Conservation (phyloP, 2,113 vertebrate genomes). For the Lepus americanus region DNA sequence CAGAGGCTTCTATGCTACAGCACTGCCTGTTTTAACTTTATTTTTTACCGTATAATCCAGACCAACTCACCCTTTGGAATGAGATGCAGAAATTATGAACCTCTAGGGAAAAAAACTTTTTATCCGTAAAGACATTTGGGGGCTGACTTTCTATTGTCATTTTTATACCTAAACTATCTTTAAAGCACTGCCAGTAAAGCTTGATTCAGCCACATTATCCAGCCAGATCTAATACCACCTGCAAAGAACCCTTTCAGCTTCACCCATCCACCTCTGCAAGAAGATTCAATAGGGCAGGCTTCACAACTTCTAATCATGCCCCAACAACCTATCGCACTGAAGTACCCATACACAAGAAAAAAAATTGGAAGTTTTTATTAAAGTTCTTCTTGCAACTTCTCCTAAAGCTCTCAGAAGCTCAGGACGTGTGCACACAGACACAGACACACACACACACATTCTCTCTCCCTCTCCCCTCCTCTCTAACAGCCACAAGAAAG, state of each 20-base stretch:
- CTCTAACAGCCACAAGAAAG: neutral
- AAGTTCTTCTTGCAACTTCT: neutral
- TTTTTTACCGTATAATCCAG: slow-evolving; percentile 25
- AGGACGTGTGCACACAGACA: neutral
- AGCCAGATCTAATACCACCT: neutral
- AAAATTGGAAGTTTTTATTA: neutral
- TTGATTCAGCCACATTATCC: slow-evolving; percentile 73
- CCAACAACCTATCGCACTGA: neutral
- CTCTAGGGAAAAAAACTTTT: slow-evolving; percentile 7
- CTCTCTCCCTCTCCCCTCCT: neutral
- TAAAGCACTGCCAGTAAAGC: slow-evolving; percentile 62
- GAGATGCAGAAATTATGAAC: neutral
- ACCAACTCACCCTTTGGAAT: neutral
- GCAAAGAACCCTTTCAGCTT: slow-evolving; percentile 1
- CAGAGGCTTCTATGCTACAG: too few species aligned
- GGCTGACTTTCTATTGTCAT: neutral
- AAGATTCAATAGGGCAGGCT: neutral
- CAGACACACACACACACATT: neutral
- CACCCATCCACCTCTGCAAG: neutral
- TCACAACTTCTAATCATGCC: rapidly evolving
- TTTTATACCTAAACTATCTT: slow-evolving; percentile 56
- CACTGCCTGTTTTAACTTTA: neutral
- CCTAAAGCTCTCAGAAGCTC: neutral
- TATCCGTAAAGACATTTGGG: neutral
- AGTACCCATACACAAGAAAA: neutral